Base-by-base conservation (phyloP, 1,140 invertebrate species). In the Trichonephila clavata region DNA sequence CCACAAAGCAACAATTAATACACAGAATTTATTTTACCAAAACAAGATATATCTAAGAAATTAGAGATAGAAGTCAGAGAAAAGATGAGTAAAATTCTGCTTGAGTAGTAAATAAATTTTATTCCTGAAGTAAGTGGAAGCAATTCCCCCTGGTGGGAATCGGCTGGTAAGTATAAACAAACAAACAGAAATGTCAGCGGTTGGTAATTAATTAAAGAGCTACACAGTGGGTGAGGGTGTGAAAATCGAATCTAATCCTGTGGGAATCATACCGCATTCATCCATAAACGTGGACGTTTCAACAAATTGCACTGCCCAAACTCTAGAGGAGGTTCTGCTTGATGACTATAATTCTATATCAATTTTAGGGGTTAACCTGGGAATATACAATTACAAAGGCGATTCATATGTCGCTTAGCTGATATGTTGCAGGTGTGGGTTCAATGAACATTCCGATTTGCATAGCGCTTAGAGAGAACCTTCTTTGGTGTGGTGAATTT, bases 191-290 rank as follows among this genome's bases (percentile, higher is more conserved):
- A 63, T 84, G 81, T 60, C 80, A 84, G 80, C 39, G 32, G 59
- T 80, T 63, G 77, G 81, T 92, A 92, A 92, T 92, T 92, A 92
- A 92, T 92, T 92, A 92, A 84, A 83, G 60, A 59, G n/a, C n/a
- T 24, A 24, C 71, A 88, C 61, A 68, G 21, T 43, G 87, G n/a
- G 43, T 61, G n/a, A 81, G 65, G 21, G 32, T 83, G 60, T 50
- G 80, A 91, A 91, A 84, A 92, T 84, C 81, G 90, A 92, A 92
- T 92, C 63, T 20, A 81, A 24, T 90, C 90, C 90, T 27, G 7
- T 8, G 90, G 80, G 90, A 92, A 63, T 65, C 60, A 84, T 24
- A 65, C 32, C 63, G 20, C 59, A 68, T 4, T 13, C 68, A 68
- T 90, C n/a, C n/a, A 27, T 65, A 59, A n/a, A 20, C 20, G 21